phyloP scores from a whole-genome alignment of 2,888 invertebrate genomes.

The Diabrotica balteata region DNA sequence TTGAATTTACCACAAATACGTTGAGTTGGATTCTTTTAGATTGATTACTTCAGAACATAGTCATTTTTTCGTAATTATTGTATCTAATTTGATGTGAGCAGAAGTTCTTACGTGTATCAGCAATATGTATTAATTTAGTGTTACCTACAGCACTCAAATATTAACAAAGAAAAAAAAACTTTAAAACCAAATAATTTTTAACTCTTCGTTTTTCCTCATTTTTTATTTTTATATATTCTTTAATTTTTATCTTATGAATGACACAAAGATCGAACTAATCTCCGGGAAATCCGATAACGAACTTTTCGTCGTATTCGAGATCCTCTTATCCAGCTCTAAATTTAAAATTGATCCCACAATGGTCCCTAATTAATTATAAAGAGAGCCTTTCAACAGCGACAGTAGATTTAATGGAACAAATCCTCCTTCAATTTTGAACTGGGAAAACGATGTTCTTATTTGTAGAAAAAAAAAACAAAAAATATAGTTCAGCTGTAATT shows the following conservation, averaged over 20 bases:
- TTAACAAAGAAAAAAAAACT: no score
- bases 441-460: slow-evolving; percentile 30
- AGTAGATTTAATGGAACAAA: slow-evolving; percentile 33
- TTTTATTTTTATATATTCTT: not conserved
- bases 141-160: no score
- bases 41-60: no score
- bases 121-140: no score
- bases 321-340: slow-evolving; percentile 16
- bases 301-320: slow-evolving; percentile 7
- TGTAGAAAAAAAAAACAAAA: slow-evolving; percentile 31
- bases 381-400: slow-evolving; percentile 27
- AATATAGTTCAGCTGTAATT: slow-evolving; percentile 36
- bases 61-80: no score
- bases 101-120: no score
- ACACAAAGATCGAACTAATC: slow-evolving; percentile 19
- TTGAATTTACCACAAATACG: no score
- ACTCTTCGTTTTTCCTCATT: not conserved
- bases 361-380: slow-evolving; percentile 32
- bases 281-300: slow-evolving; percentile 20
- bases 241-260: not conserved
- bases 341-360: slow-evolving; percentile 30
- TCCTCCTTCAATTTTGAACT: slow-evolving; percentile 14
- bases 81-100: no score
- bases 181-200: no score
- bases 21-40: no score